Conservation (phyloP, 2,888 invertebrate genomes). For the Drosophila paranaensis region DNA sequence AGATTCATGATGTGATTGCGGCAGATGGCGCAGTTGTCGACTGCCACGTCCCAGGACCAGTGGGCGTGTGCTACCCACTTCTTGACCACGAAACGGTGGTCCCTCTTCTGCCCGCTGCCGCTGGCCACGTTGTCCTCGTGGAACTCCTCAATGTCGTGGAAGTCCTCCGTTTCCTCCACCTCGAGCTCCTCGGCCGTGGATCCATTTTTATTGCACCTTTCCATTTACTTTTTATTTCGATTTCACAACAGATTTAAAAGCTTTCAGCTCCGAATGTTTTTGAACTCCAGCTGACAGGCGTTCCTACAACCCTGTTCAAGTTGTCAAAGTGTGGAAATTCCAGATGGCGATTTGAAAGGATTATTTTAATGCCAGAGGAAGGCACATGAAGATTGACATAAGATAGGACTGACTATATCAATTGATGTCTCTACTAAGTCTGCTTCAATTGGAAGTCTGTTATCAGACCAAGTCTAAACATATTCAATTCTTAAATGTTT, state of each 20-base stretch:
- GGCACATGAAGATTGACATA: too few relatives aligned
- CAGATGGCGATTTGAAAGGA: too few relatives aligned
- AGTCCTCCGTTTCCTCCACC: constrained; percentile 94
- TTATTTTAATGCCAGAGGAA: too few relatives aligned
- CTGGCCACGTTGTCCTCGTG: constrained; percentile 84
- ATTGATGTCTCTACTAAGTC: too few relatives aligned
- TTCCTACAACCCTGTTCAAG: neutral
- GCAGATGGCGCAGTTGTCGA: constrained; percentile 99
- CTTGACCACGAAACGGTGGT: constrained; percentile 98
- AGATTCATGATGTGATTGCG: constrained; percentile 99
- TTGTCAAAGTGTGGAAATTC: neutral
- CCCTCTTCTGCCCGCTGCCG: constrained; percentile 91
- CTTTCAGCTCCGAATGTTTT: neutral
- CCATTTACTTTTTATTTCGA: constrained; percentile 22
- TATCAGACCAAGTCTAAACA: too few relatives aligned
- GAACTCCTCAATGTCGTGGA: constrained; percentile 85
- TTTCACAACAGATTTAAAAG: constrained; percentile 26
- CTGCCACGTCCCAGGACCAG: constrained; percentile 99
- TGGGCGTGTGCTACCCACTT: constrained; percentile 99
- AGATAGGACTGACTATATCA: too few relatives aligned
- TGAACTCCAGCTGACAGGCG: neutral
- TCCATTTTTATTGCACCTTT: constrained; percentile 29
- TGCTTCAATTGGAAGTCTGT: too few relatives aligned
- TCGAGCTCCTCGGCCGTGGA: constrained; percentile 87
- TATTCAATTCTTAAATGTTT: neutral